Evolutionary conservation across 2,888 invertebrate genomes (phyloP).

Genomic region (Lithophane leautieri): DNA sequence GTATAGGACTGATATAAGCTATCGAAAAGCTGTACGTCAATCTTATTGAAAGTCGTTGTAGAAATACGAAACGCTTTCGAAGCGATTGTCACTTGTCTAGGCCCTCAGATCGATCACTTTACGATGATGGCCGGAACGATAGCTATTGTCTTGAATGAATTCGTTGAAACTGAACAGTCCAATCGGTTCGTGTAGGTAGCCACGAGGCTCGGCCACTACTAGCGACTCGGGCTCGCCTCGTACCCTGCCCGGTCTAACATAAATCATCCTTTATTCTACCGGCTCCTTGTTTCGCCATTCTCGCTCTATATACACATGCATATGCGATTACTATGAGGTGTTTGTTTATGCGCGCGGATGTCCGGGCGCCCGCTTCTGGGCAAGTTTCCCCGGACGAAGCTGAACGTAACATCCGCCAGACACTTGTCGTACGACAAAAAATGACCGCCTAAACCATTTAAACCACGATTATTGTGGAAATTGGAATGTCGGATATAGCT

Average conservation of each 20-base stretch:
- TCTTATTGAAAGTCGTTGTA: no score
- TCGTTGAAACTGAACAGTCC: not conserved
- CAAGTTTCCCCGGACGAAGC: conserved; percentile 65
- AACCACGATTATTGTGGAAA: conserved; percentile 19
- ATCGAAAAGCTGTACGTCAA: no score
- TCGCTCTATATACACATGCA: conserved; percentile 42
- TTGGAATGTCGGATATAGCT: conserved; percentile 1
- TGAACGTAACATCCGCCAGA: conserved; percentile 62
- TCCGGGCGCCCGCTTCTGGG: conserved; percentile 57
- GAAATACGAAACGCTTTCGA: no score
- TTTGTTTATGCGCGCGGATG: conserved; percentile 59
- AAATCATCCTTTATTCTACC: not conserved
- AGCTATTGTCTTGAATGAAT: not conserved
- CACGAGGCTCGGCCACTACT: not conserved
- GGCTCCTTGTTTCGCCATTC: conserved; percentile 41
- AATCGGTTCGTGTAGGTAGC: not conserved
- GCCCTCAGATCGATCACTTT: not conserved
- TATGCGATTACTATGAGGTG: conserved; percentile 42
- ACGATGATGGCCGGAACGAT: no score
- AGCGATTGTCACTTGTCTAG: no score
- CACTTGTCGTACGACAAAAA: conserved; percentile 50
- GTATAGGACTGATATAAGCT: no score
- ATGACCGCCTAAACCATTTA: conserved; percentile 42
- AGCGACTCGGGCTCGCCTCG: not conserved
- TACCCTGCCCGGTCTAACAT: not conserved